Base-by-base conservation (phyloP, 2,797 vertebrate species). In the Pangasius djambal region DNA sequence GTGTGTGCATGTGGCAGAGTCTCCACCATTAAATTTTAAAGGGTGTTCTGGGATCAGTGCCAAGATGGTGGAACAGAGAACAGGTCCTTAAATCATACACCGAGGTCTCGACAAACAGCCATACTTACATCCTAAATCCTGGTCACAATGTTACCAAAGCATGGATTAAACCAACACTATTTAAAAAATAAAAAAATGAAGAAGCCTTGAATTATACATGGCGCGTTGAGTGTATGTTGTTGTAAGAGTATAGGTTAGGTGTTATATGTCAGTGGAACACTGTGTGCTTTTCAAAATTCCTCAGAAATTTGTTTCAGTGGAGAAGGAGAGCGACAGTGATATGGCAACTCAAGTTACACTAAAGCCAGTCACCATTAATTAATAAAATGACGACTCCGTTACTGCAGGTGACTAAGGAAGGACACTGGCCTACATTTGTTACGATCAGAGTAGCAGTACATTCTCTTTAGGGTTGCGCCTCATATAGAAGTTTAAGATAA, bases 311-410 rank as follows among this genome's bases (percentile, higher is more conserved):
- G 75, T 65, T 48, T 69, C n/a, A 44, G 22, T 52, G 12, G 52
- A 44, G 7, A 55, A 90, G 92, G 74, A 70, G 7, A 28, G 91
- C 91, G 90, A 90, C 44, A 48, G 81, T 87, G 91, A 93, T 92
- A 89, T n/a, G 72, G 92, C 74, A 78, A 79, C 89, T 89, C 72
- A 87, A 78, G 90, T 48, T 84, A 93, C 90, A 91, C 90, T 86
- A 40, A 87, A 88, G 48, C 67, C n/a, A 50, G 50, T 82, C 69
- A 67, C 34, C 82, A 93, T 94, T 95, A 90, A 92, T 91, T 91
- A 86, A 94, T 95, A 94, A 92, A 95, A 95, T 93, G 75, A 95
- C 92, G 78, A 84, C 61, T 75, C 75, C 9, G 85, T 72, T 89
- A 74, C 57, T 79, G 50, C 28, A n/a, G 52, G 52, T 70, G 31